Percentiles rank a stretch among this genome's conserved stretches.
These are phyloP conservation scores for Chloromyia formosa DNA, from an alignment of 2,888 invertebrate species.

Conservation along the genomic window DNA sequence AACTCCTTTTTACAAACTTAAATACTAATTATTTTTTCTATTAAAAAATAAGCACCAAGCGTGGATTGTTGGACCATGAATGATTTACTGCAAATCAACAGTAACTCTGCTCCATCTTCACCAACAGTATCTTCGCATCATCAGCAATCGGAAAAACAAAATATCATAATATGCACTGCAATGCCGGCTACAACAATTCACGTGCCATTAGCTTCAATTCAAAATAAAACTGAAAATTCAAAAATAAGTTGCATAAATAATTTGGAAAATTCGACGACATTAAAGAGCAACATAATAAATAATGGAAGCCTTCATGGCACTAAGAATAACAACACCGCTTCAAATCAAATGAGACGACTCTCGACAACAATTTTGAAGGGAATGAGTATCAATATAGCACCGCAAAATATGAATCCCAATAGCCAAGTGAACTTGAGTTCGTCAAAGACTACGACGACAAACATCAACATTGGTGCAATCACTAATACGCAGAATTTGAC, in stretches of 20 bases:
- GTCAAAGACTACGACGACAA: conserved; percentile 19
- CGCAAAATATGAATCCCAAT: conserved; percentile 13
- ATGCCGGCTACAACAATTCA: conserved; percentile 49
- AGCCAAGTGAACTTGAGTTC: conserved; percentile 13
- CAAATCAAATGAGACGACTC: conserved; percentile 8
- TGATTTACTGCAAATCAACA: conserved; percentile 53
- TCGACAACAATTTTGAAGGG: conserved; percentile 27
- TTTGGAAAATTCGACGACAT: conserved; percentile 6
- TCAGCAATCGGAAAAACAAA: conserved; percentile 57
- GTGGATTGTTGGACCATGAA: conserved; percentile 60
- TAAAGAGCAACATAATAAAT: conserved; percentile 44
- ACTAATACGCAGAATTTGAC: conserved; percentile 27
- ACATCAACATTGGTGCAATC: conserved; percentile 32
- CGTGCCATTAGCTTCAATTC: conserved; percentile 57
- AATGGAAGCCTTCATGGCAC: conserved; percentile 15
- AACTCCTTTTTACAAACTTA: too few species aligned
- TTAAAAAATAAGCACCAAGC: conserved; percentile 57
- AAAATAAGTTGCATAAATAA: conserved; percentile 21
- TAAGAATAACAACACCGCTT: conserved; percentile 32
- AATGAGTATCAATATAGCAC: conserved; percentile 8
- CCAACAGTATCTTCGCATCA: conserved; percentile 48
- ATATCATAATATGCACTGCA: conserved; percentile 51
- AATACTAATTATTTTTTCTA: conserved; percentile 19
- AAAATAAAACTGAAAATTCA: conserved; percentile 55
- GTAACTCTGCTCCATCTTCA: conserved; percentile 41